Conservation (phyloP, 92 coral and sea anemone species). For the Blastomussa wellsi region DNA sequence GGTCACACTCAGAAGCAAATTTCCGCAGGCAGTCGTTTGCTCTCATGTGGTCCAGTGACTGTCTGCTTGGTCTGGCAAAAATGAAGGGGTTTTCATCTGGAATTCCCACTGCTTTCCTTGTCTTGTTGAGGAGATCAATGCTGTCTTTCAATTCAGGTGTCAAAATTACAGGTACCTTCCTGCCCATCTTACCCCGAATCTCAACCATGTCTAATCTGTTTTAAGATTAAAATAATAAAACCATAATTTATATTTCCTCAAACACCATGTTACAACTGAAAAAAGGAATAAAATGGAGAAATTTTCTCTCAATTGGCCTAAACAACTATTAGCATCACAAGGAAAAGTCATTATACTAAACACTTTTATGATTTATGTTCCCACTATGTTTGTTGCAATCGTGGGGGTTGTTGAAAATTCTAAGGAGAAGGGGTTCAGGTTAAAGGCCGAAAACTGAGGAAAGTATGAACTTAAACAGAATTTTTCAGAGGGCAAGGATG, state of each 20-base stretch:
- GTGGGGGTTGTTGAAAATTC: no score
- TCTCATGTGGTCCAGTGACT: slow-evolving; percentile 27
- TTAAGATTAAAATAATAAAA: neutral
- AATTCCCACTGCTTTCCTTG: slow-evolving; percentile 51
- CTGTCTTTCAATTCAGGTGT: slow-evolving; percentile 26
- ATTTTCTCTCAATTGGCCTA: no score
- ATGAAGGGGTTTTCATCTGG: slow-evolving; percentile 40
- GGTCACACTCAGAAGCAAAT: slow-evolving; percentile 21
- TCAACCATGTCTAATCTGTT: slow-evolving; percentile 37
- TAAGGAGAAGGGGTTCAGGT: no score
- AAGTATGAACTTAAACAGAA: no score
- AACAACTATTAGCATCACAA: no score
- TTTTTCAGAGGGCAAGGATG: no score
- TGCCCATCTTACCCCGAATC: slow-evolving; percentile 27
- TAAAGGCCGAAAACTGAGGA: no score
- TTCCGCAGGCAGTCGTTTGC: slow-evolving; percentile 45
- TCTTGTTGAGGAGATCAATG: slow-evolving; percentile 42
- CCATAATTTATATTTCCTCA: neutral
- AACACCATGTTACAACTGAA: neutral
- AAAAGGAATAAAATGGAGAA: no score
- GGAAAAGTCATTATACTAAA: no score
- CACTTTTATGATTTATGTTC: no score
- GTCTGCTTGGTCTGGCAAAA: slow-evolving; percentile 48
- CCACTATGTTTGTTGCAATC: no score
- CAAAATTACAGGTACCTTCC: slow-evolving; percentile 25